A percentile compares a stretch with the other conserved stretches of the same genome.
phyloP scores from a whole-genome alignment of 2,797 vertebrate species.

The Fratercula arctica region DNA sequence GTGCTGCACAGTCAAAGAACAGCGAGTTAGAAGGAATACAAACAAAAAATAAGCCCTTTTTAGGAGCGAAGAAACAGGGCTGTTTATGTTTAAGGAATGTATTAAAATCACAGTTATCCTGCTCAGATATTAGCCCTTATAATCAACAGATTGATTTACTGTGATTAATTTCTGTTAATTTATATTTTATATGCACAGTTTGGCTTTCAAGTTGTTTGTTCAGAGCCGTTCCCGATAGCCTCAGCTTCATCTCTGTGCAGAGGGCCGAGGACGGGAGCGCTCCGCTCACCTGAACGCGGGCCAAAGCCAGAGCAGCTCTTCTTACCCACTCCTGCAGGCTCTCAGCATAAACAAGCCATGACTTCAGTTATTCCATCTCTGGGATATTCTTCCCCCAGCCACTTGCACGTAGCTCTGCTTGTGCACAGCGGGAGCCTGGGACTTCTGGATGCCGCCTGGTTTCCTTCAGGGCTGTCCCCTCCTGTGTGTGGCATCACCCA shows the following conservation, averaged over 20 bases:
- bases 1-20: conserved; percentile 66
- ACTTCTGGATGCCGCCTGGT: neutral
- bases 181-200: neutral
- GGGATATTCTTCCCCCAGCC: neutral
- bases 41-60: conserved; percentile 2
- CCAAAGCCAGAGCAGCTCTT: neutral
- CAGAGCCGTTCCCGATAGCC: neutral
- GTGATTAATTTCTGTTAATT: neutral
- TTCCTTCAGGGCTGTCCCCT: neutral
- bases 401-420: neutral
- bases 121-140: conserved; percentile 22
- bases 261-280: neutral
- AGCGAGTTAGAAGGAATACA: conserved; percentile 28
- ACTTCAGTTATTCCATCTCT: neutral
- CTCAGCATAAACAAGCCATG: neutral
- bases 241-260: neutral
- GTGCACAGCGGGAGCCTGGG: neutral
- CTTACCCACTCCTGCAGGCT: neutral
- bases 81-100: conserved; percentile 51
- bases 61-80: conserved; percentile 9
- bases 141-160: neutral
- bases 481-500: neutral
- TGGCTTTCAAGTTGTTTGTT: neutral
- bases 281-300: neutral
- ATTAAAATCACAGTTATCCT: conserved; percentile 43